phyloP scores from a whole-genome alignment of 2,888 invertebrate genomes.

The Agrochola lychnidis region DNA sequence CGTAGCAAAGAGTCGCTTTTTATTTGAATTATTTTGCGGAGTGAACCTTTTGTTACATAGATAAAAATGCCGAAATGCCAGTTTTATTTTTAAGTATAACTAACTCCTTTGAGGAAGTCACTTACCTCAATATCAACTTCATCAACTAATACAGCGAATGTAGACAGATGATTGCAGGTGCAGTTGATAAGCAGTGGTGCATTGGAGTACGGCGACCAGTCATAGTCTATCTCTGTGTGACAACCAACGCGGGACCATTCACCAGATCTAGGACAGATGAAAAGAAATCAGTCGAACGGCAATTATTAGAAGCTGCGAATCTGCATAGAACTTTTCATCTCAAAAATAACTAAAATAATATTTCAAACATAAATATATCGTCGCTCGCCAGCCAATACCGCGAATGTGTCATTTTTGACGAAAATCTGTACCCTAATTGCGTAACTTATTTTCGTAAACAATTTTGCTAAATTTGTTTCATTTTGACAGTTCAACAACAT shows the following conservation, averaged over 20 bases:
- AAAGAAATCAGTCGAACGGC: not conserved
- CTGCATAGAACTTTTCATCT: not conserved
- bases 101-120: not conserved
- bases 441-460: too few relatives aligned
- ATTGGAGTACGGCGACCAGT: constrained; percentile 89
- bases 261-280: constrained; percentile 87
- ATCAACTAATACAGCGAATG: constrained; percentile 97
- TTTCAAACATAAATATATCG: too few relatives aligned
- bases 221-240: constrained; percentile 94
- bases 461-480: too few relatives aligned
- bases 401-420: too few relatives aligned
- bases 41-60: too few relatives aligned
- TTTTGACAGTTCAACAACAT: too few relatives aligned
- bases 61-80: not conserved
- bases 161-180: constrained; percentile 97
- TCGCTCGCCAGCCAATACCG: too few relatives aligned
- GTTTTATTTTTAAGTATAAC: too few relatives aligned
- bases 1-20: too few relatives aligned
- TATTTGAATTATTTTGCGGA: too few relatives aligned
- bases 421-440: too few relatives aligned
- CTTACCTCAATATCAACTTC: constrained; percentile 96
- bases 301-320: not conserved
- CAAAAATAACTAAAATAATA: not conserved
- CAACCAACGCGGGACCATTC: constrained; percentile 98
- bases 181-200: constrained; percentile 95